phyloP scores from a whole-genome alignment of 2,797 vertebrate species.

The Melanotaenia parkinsoni region DNA sequence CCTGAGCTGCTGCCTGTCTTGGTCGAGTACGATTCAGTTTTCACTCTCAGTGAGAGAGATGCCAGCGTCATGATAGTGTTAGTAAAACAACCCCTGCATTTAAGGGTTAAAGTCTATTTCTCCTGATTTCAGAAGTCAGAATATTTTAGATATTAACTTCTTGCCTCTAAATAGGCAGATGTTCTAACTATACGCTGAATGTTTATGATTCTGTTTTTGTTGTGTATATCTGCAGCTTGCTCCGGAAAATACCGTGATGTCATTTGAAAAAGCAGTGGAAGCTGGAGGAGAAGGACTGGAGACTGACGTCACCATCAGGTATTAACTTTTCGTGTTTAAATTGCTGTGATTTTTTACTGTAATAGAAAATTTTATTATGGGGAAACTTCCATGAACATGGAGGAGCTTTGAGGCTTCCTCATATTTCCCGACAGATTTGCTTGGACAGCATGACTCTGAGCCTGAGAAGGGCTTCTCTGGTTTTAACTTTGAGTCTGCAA shows the following conservation, averaged over 20 bases:
- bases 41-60: too few relatives aligned
- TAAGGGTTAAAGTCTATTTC: not conserved
- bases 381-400: too few relatives aligned
- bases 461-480: not conserved
- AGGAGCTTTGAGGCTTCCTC: too few relatives aligned
- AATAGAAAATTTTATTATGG: not conserved
- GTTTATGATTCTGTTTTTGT: not conserved
- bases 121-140: too few relatives aligned
- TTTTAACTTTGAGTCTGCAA: not conserved
- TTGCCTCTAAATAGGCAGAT: too few relatives aligned
- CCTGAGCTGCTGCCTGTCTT: too few relatives aligned
- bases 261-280: slow-evolving; percentile 91
- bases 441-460: not conserved
- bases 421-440: not conserved
- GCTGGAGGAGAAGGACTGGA: slow-evolving; percentile 86
- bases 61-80: too few relatives aligned
- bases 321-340: slow-evolving; percentile 17
- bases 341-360: not conserved
- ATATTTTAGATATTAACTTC: too few relatives aligned
- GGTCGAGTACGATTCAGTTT: too few relatives aligned
- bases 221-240: slow-evolving; percentile 79
- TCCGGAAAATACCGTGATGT: slow-evolving; percentile 93
- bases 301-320: slow-evolving; percentile 92
- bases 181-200: too few relatives aligned
- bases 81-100: too few relatives aligned